These are phyloP conservation scores for Ia io DNA, from an alignment of 2,113 vertebrate species.

Conservation along the genomic window DNA sequence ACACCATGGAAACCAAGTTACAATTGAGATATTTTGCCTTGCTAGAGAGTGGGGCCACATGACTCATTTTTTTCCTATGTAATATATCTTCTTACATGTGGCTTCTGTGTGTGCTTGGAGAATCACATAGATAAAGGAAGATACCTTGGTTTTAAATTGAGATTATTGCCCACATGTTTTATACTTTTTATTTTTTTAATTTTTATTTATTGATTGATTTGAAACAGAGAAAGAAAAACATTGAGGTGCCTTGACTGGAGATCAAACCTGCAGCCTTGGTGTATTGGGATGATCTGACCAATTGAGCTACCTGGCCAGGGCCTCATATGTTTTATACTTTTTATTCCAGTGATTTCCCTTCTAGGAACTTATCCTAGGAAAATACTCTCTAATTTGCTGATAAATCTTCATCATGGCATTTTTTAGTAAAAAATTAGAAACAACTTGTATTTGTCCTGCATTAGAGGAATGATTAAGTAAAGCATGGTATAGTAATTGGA, in stretches of 20 bases:
- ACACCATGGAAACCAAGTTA: constrained; percentile 26
- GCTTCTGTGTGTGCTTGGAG: constrained; percentile 30
- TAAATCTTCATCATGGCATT: neutral
- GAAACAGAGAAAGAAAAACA: neutral
- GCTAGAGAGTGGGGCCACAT: neutral
- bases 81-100: constrained; percentile 26
- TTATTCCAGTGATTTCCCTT: constrained; percentile 22
- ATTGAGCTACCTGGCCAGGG: neutral
- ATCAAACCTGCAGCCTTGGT: neutral
- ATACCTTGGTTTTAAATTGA: neutral
- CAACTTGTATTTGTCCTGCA: neutral
- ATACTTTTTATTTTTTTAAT: neutral
- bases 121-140: constrained; percentile 16
- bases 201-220: neutral
- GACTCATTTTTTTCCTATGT: constrained; percentile 16
- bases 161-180: neutral
- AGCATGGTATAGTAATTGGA: neutral
- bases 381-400: constrained; percentile 1
- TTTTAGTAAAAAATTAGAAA: constrained; percentile 38
- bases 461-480: constrained; percentile 44
- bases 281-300: neutral
- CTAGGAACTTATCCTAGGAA: constrained; percentile 14
- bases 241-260: neutral
- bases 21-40: neutral
- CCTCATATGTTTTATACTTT: neutral